phyloP scores from a whole-genome alignment of 2,888 invertebrate species.

The Strigamia maritima region DNA sequence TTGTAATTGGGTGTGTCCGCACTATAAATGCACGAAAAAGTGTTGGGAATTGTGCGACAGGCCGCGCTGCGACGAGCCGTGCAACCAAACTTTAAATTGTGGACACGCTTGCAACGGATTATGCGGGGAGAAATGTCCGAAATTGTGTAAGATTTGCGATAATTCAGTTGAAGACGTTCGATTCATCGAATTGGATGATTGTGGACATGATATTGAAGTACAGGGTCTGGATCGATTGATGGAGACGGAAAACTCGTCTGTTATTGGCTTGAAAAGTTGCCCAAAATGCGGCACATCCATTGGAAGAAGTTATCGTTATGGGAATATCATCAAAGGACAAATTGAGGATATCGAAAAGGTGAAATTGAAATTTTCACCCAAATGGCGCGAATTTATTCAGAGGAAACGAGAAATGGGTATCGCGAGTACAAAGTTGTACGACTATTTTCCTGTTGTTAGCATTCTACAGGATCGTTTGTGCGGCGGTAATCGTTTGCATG shows the following conservation, averaged over 20 bases:
- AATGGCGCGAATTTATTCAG: slow-evolving; percentile 24
- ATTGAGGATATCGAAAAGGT: slow-evolving; percentile 51
- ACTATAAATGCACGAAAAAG: slow-evolving; percentile 48
- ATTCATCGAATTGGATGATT: slow-evolving; percentile 49
- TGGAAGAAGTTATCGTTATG: slow-evolving; percentile 60
- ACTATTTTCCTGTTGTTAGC: not conserved
- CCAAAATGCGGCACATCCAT: slow-evolving; percentile 63
- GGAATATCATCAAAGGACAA: slow-evolving; percentile 56
- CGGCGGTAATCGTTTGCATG: not conserved
- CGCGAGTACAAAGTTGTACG: not conserved
- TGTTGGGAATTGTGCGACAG: slow-evolving; percentile 52
- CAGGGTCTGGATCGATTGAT: slow-evolving; percentile 51
- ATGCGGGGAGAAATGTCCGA: slow-evolving; percentile 54
- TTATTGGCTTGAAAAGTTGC: slow-evolving; percentile 54
- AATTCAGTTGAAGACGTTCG: slow-evolving; percentile 53
- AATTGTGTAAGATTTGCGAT: slow-evolving; percentile 43
- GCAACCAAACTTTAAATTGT: slow-evolving; percentile 48
- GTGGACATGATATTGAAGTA: slow-evolving; percentile 51
- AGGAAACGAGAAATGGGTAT: not conserved
- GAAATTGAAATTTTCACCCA: slow-evolving; percentile 47
- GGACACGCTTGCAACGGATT: slow-evolving; percentile 52
- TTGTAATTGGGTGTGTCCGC: slow-evolving; percentile 50
- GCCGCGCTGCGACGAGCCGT: slow-evolving; percentile 47
- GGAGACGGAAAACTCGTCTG: slow-evolving; percentile 35
- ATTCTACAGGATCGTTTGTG: not conserved